These are phyloP conservation scores for Anas bernieri DNA, from an alignment of 2,797 vertebrate species.

Conservation along the genomic window DNA sequence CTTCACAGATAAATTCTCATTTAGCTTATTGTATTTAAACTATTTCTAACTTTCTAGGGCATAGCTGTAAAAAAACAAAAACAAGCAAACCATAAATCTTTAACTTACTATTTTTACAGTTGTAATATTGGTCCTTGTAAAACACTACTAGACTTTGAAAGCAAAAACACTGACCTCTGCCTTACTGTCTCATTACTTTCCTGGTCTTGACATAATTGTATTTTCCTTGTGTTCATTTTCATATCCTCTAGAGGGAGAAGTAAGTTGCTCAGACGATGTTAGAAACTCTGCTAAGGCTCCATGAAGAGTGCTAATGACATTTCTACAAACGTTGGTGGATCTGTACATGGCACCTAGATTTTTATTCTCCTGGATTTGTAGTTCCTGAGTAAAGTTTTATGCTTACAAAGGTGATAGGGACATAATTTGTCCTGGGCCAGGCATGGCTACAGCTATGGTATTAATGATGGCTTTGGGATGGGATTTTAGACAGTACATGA, in stretches of 20 bases:
- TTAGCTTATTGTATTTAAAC: too few species aligned
- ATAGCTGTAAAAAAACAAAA: neutral
- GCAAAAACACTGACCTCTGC: neutral
- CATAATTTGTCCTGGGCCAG: neutral
- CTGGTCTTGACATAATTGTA: neutral
- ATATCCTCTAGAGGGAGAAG: conserved; percentile 51
- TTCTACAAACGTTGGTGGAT: neutral
- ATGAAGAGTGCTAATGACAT: neutral
- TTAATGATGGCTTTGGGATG: neutral
- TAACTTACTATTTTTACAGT: neutral
- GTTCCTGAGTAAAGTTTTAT: neutral
- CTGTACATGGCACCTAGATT: neutral
- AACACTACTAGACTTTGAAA: neutral
- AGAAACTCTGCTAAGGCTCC: neutral
- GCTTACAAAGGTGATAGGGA: neutral
- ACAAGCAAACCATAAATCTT: neutral
- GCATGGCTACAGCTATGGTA: neutral
- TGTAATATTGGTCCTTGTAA: neutral
- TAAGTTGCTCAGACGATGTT: neutral
- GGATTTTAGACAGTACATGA: neutral
- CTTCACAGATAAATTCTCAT: neutral
- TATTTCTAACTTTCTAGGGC: neutral
- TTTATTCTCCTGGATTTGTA: neutral
- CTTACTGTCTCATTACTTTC: neutral
- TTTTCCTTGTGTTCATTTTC: neutral